phyloP scores from a whole-genome alignment of 2,113 vertebrate genomes.

The Pterocles gutturalis region DNA sequence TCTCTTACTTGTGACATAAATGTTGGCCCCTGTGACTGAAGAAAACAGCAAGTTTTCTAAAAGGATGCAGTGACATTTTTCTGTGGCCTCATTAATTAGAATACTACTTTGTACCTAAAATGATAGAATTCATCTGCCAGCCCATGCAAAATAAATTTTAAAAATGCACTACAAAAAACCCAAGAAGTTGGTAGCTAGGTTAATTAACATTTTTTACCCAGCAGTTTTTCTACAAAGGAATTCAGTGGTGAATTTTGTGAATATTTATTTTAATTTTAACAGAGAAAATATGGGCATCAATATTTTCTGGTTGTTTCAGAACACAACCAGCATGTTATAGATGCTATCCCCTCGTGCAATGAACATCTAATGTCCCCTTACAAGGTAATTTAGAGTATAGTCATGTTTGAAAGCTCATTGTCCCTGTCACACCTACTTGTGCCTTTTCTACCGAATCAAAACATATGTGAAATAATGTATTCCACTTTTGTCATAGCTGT shows the following conservation, averaged over 20 bases:
- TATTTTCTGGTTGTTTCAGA: conserved; percentile 47
- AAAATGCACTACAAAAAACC: not conserved
- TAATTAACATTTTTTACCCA: conserved; percentile 20
- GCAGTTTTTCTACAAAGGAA: not conserved
- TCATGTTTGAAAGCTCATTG: conserved; percentile 54
- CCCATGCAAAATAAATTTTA: not conserved
- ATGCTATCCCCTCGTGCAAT: not conserved
- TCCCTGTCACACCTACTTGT: conserved; percentile 48
- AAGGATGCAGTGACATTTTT: not conserved
- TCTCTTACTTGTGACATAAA: not conserved
- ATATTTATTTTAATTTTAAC: conserved; percentile 55
- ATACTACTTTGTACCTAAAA: not conserved
- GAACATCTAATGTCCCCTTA: conserved; percentile 40
- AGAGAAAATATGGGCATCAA: not conserved
- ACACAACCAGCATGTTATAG: not conserved
- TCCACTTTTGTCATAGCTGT: not conserved
- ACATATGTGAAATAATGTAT: not conserved
- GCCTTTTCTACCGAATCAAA: conserved; percentile 22
- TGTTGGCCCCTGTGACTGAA: not conserved
- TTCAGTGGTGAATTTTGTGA: conserved; percentile 37
- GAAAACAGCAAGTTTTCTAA: not conserved
- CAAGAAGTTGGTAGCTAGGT: not conserved
- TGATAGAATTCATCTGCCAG: not conserved
- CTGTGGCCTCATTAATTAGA: not conserved
- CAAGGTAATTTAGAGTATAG: conserved; percentile 13